phyloP scores from a whole-genome alignment of 92 coral and sea anemone species.

The Actinostola sp. region DNA sequence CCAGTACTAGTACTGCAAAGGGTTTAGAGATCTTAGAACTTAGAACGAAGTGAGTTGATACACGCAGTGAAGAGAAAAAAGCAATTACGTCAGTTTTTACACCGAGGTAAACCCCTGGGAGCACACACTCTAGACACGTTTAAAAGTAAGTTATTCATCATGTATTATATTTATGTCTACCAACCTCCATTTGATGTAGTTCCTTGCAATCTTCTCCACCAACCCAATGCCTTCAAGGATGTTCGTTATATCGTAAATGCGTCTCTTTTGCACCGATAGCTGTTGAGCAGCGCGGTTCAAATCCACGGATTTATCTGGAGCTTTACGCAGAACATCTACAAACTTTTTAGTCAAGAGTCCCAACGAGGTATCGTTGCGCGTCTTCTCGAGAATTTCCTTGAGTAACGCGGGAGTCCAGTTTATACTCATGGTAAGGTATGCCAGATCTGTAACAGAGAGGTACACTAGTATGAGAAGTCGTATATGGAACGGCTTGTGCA shows the following conservation, averaged over 20 bases:
- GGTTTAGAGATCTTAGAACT: too few species aligned
- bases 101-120: not conserved
- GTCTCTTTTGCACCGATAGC: slow-evolving; percentile 83
- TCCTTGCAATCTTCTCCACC: slow-evolving; percentile 90
- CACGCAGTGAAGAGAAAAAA: too few species aligned
- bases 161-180: not conserved
- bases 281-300: slow-evolving; percentile 86
- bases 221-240: slow-evolving; percentile 93
- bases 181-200: slow-evolving; percentile 92
- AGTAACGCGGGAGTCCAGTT: slow-evolving; percentile 59
- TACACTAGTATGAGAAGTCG: too few species aligned
- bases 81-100: too few species aligned
- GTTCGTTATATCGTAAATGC: slow-evolving; percentile 93
- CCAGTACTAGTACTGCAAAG: too few species aligned
- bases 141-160: not conserved
- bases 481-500: too few species aligned
- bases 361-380: slow-evolving; percentile 89
- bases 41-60: too few species aligned
- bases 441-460: too few species aligned
- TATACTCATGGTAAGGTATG: too few species aligned
- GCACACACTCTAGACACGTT: not conserved
- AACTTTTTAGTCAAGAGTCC: slow-evolving; percentile 93
- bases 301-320: slow-evolving; percentile 80
- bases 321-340: slow-evolving; percentile 77
- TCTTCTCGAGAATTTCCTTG: slow-evolving; percentile 66